Conservation (phyloP, 2,888 invertebrate species). For the Electrophaes corylata region DNA sequence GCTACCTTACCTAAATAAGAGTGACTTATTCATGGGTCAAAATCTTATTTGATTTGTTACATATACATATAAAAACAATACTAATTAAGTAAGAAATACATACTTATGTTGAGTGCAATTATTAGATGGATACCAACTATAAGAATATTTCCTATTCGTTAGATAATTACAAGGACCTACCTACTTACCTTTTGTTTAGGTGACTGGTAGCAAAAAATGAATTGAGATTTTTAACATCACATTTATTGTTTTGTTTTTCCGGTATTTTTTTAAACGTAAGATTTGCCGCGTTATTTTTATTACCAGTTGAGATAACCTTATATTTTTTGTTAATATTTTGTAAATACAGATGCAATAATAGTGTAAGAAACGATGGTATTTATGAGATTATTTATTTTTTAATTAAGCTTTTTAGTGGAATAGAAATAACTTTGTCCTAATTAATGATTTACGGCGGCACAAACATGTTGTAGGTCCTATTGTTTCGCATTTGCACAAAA, state of each 20-base stretch:
- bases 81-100: too few species aligned
- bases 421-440: neutral
- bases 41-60: neutral
- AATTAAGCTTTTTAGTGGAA: conserved; percentile 20
- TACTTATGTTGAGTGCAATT: conserved; percentile 8
- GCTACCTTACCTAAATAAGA: neutral
- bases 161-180: neutral
- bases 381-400: conserved; percentile 38
- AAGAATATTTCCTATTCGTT: neutral
- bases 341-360: conserved; percentile 32
- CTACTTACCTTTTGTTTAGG: too few species aligned
- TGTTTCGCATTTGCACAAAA: too few species aligned
- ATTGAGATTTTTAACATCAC: neutral
- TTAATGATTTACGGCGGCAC: neutral
- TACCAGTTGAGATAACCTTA: conserved; percentile 1
- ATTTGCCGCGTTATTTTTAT: conserved; percentile 13
- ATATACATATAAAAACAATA: neutral
- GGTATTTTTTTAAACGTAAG: neutral
- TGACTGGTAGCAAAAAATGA: too few species aligned
- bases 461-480: too few species aligned
- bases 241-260: neutral
- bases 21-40: neutral
- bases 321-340: conserved; percentile 14
- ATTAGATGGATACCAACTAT: neutral
- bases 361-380: conserved; percentile 28